Conservation (phyloP, 2,888 invertebrate genomes). For the Shargacucullia verbasci region DNA sequence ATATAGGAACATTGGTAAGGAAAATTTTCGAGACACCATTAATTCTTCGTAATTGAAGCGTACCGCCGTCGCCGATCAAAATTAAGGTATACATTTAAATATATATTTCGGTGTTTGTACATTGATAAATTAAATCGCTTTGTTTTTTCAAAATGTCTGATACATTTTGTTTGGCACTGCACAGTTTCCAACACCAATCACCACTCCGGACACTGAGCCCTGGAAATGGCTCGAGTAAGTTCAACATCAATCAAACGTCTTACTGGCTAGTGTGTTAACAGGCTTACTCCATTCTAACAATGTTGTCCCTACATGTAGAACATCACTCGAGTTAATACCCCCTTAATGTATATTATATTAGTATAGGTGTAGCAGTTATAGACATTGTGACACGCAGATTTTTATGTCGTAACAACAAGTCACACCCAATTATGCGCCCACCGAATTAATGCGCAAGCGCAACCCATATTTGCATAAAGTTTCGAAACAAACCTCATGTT, state of each 20-base stretch:
- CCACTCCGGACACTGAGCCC: slow-evolving; percentile 96
- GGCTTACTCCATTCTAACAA: slow-evolving; percentile 48
- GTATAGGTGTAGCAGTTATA: too few species aligned
- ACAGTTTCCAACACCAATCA: slow-evolving; percentile 96
- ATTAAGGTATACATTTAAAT: slow-evolving; percentile 51
- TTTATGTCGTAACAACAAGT: too few species aligned
- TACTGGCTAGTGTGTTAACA: slow-evolving; percentile 57
- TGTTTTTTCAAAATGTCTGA: slow-evolving; percentile 61
- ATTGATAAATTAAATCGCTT: slow-evolving; percentile 31
- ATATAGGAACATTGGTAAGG: slow-evolving; percentile 10
- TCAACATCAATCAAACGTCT: slow-evolving; percentile 55
- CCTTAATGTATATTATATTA: too few species aligned
- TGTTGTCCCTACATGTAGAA: slow-evolving; percentile 5
- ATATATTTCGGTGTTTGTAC: slow-evolving; percentile 24
- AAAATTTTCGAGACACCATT: slow-evolving; percentile 8
- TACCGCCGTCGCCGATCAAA: slow-evolving; percentile 45
- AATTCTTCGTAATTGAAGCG: slow-evolving; percentile 51
- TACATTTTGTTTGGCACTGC: slow-evolving; percentile 77
- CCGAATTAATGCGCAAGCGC: background rate
- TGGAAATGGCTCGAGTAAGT: slow-evolving; percentile 97
- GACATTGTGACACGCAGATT: too few species aligned
- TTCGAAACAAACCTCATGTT: background rate
- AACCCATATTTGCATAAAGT: background rate
- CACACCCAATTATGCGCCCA: background rate
- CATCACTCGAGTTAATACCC: background rate